A percentile compares a stretch with the other conserved stretches of the same genome.
phyloP scores from a whole-genome alignment of 2,797 vertebrate species.

The Smutsia gigantea region DNA sequence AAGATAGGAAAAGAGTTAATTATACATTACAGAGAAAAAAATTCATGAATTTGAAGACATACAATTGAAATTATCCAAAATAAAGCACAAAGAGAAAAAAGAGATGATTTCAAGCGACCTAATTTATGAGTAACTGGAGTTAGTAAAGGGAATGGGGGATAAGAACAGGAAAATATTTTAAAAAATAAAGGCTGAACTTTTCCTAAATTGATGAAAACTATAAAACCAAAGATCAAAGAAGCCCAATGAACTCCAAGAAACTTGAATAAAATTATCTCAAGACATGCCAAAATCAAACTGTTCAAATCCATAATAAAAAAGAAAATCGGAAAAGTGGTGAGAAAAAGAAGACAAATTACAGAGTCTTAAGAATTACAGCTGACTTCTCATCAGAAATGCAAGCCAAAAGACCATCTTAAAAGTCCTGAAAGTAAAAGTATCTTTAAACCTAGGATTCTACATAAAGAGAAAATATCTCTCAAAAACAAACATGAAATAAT shows the following conservation, averaged over 20 bases:
- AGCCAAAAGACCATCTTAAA: background rate
- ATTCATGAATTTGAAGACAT: background rate
- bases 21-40: background rate
- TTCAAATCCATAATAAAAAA: background rate
- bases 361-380: background rate
- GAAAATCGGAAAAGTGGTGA: background rate
- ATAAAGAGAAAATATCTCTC: background rate
- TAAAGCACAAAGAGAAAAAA: background rate
- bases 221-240: constrained; percentile 4
- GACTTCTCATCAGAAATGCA: background rate
- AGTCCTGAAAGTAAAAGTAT: background rate
- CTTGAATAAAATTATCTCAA: background rate
- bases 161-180: background rate
- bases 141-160: background rate
- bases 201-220: constrained; percentile 28
- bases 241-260: background rate
- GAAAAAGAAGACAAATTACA: constrained; percentile 1
- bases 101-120: background rate
- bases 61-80: background rate
- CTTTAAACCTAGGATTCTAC: background rate
- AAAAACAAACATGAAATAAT: background rate
- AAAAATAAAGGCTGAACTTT: background rate
- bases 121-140: background rate
- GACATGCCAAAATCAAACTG: background rate
- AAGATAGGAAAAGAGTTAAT: background rate